Base-by-base conservation (phyloP, 1,140 invertebrate genomes). In the Drosophila jambulina region DNA sequence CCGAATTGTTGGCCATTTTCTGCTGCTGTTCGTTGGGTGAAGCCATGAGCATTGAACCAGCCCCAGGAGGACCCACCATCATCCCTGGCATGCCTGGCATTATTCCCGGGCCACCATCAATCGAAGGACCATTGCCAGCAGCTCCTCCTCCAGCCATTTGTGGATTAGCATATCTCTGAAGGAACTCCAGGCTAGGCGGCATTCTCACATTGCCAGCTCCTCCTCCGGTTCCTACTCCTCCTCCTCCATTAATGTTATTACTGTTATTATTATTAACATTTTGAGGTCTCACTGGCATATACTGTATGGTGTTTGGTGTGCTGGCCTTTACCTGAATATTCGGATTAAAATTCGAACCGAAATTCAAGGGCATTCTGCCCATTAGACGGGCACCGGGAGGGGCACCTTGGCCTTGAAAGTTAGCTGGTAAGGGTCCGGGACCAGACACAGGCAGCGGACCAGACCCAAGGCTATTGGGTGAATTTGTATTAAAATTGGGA, bases 291-390 rank as follows among this genome's bases (percentile, higher is more conserved):
- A 98, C 97, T 27, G 98, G 98, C 91, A 99, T 95, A 94, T 99
- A 99, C 94, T 99, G 98, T 87, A 99, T 99, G 15, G 98, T 99
- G 93, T 99, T 99, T 0, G 98, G 98, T 3, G 98, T 98, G 93
- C 97, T 98, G 2, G 98, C 96, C 94, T 99, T 99, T 27, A 99
- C 98, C 94, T 98, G 97, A 45, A 98, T 96, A 92, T 97, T 98
- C 3, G 97, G 96, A 64, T 86, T 92, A 12, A 92, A 92, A 40
- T 88, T 92, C 1, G 77, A 87, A 0, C 84, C 83, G 51, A 92
- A 92, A 57, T 83, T 88, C 8, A 86, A 63, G 1, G 87, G 82
- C 75, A 91, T 77, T 12, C 94, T 93, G 3, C 93, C 94, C 91
- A 94, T 95, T 78, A 93, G 91, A 0, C 86, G 94, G 25, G 87